Base-by-base conservation (phyloP, 2,888 invertebrate genomes). In the Cyaniris semiargus region DNA sequence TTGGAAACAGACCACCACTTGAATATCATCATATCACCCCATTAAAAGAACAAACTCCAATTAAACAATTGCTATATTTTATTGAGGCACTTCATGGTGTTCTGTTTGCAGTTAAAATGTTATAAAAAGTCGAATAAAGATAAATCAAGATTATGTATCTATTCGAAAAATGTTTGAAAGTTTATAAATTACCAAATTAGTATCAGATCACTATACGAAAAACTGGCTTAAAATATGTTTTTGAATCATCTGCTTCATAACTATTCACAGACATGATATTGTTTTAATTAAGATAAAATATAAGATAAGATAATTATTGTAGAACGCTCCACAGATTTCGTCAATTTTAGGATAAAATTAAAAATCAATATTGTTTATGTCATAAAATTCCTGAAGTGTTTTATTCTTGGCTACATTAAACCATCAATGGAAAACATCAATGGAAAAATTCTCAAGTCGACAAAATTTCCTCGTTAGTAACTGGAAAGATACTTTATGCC, bases 391-490 rank as follows among this genome's bases (percentile, higher is more conserved):
- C 44, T 44, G 44, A 44, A 44, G 44, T 44, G 3, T 48, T 48
- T 48, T 53, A 53, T 53, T 53, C 53, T 53, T 53, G 53, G 18
- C 21, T 23, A 60, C n/a, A 8, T 21, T 21, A 60, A 60, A 18
- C 6, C 7, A 56, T 56, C 56, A 15, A 5, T 53, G n/a, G 56
- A n/a, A n/a, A 15, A n/a, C 6, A 21, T 58, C 7, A 21, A 0
- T 10, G 21, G 23, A 23, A 60, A 60, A 23, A 60, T 60, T 13
- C 13, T 13, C 23, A 21, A 60, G 60, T 23, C 60, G 10, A 84
- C 81, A 83, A 82, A 74, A 82, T 84, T 86, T 86, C 84, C 86
- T 83, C 83, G 85, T 86, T 86, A 84, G 81, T 78, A 60, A 66
- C 66, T 31, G 80, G 78, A 80, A 79, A 82, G 76, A 83, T 83